Percentiles rank a stretch among this genome's conserved stretches.
phyloP scores from a whole-genome alignment of 2,888 invertebrate species.

The Artemia sinica region DNA sequence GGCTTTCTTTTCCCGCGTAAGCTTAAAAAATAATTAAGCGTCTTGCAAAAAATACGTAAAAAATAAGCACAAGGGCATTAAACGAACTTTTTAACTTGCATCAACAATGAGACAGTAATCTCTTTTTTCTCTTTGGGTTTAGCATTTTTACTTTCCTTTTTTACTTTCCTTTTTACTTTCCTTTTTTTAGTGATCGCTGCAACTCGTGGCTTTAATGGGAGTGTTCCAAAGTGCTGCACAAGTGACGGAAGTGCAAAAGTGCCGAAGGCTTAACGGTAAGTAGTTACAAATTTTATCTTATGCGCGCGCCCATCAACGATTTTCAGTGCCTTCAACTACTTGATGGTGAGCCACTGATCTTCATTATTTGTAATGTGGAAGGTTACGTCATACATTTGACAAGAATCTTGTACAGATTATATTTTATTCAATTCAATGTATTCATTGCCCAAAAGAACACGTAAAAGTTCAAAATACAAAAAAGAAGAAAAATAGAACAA shows the following conservation, averaged over 20 bases:
- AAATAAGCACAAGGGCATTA: no score
- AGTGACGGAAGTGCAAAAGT: conserved; percentile 43
- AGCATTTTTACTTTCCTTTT: conserved; percentile 18
- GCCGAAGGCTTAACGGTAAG: conserved; percentile 44
- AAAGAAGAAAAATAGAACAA: no score
- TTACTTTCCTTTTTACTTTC: conserved; percentile 19
- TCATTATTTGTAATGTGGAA: not conserved
- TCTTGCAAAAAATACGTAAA: no score
- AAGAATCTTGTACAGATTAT: no score
- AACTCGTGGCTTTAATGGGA: conserved; percentile 46
- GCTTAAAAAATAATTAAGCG: no score
- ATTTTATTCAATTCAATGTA: no score
- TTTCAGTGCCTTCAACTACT: conserved; percentile 23
- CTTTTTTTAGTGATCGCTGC: conserved; percentile 28
- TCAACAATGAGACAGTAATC: no score
- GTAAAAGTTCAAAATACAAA: no score
- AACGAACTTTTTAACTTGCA: no score
- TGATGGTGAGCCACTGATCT: conserved; percentile 24
- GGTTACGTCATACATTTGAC: conserved; percentile 20
- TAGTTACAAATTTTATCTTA: conserved; percentile 18
- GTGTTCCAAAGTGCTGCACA: conserved; percentile 57
- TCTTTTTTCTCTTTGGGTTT: no score
- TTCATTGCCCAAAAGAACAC: no score
- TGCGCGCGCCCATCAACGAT: not conserved
- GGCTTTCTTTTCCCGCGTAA: no score